Base-by-base conservation (phyloP, 2,797 vertebrate genomes). In the Prunella strophiata region DNA sequence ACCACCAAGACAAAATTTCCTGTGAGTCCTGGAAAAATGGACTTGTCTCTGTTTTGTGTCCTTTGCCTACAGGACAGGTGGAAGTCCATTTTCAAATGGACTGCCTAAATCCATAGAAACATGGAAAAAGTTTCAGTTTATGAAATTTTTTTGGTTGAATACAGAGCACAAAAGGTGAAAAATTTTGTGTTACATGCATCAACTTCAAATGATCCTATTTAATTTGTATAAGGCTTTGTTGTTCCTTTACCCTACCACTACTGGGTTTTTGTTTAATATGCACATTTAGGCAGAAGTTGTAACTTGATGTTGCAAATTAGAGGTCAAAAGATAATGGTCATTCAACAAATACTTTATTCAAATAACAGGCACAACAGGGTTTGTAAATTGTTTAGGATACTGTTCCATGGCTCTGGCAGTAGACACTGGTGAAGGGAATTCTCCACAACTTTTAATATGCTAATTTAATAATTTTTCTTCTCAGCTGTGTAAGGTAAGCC, bases 1-100 rank as follows among this genome's bases (percentile, higher is more conserved):
- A 93, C 81, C 94, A 93, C 67, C 91, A 95, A 86, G 91, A 94
- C 73, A 93, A 89, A 84, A 75, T 74, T 93, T 92, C 50, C 63
- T 48, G 65, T 66, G 59, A 81, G 47, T 34, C 40, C 71, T 82
- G 63, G 52, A 81, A 62, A 85, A 42, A 66, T 1, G 1, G 16
- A 48, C 32, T 78, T 77, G 48, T 26, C 45, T 93, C 71, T 86
- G 2, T 74, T 91, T 78, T 65, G 16, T 55, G 29, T 45, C 34
- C 20, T 27, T 85, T 30, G 13, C 29, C 27, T 68, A 15, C 30
- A 12, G 58, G n/a, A 20, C 1, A 55, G 10, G 5, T 51, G 20
- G 22, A 42, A 67, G 54, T 73, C 13, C 8, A 7, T 48, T 61
- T 88, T 52, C 51, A 66, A 61, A 67, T 14, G 20, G 50, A 11